Evolutionary conservation across 1,140 invertebrate species (phyloP).

Genomic region (Drosophila carrolli): DNA sequence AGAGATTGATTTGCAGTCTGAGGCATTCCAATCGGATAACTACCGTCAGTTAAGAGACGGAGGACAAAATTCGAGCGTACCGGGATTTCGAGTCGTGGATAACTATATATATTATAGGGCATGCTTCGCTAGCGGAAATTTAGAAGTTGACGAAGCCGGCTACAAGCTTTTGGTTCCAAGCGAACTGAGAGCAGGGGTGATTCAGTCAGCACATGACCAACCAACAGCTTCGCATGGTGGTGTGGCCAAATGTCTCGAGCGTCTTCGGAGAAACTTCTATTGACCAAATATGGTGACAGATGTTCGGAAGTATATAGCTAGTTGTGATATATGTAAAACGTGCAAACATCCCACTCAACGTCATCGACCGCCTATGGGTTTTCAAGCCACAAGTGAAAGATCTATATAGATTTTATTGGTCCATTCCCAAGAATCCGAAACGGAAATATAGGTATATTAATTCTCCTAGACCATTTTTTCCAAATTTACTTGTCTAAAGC

Average conservation of each 20-base stretch:
- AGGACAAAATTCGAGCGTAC: too few relatives aligned
- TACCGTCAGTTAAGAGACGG: too few relatives aligned
- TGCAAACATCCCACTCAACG: constrained; percentile 8
- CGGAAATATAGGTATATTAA: too few relatives aligned
- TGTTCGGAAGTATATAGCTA: not conserved
- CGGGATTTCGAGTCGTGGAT: too few relatives aligned
- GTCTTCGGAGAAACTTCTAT: not conserved
- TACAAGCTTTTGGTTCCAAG: not conserved
- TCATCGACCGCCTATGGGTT: not conserved
- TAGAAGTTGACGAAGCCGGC: too few relatives aligned
- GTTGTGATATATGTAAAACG: constrained; percentile 14
- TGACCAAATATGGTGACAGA: too few relatives aligned
- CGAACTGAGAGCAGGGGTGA: not conserved
- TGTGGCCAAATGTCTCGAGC: not conserved
- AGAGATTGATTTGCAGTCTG: too few relatives aligned
- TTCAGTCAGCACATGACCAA: constrained; percentile 4
- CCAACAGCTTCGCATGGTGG: not conserved
- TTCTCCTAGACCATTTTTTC: too few relatives aligned
- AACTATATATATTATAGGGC: too few relatives aligned
- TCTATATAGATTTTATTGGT: constrained; percentile 4
- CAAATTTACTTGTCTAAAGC: too few relatives aligned
- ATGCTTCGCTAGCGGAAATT: too few relatives aligned
- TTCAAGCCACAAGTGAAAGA: not conserved
- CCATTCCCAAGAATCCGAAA: not conserved
- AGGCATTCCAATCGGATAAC: too few relatives aligned